A percentile compares a stretch with the other conserved stretches of the same genome.
Evolutionary conservation across 2,797 vertebrate species (phyloP).

Genomic region (Sus cebifrons): DNA sequence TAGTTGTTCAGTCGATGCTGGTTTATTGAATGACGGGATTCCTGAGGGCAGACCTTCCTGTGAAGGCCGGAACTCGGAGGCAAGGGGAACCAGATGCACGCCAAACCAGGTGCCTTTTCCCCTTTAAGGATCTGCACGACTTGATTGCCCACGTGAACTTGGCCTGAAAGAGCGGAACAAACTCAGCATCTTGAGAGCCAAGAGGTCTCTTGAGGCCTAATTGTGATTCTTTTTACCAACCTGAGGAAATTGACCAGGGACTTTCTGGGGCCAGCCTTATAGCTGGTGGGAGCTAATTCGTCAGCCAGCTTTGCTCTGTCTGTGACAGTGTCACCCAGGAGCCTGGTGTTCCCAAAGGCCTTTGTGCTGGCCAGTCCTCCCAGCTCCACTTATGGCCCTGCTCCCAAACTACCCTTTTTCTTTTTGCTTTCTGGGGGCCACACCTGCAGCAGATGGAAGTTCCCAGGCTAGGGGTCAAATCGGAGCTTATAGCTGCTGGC

Average conservation of each 20-base stretch:
- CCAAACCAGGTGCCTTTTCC: background rate
- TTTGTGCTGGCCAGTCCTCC: background rate
- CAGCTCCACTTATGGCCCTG: rapidly evolving
- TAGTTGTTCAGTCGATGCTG: rapidly evolving
- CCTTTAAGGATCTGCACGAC: background rate
- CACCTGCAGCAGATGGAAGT: too few relatives aligned
- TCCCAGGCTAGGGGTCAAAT: too few relatives aligned
- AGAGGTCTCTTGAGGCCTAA: background rate
- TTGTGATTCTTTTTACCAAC: background rate
- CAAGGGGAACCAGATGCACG: too few relatives aligned
- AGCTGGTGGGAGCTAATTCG: background rate
- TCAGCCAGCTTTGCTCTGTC: background rate
- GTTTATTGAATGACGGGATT: rapidly evolving
- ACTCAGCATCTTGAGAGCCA: background rate
- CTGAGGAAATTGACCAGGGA: rapidly evolving
- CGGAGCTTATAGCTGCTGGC: too few relatives aligned
- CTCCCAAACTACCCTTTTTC: background rate
- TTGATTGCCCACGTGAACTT: background rate
- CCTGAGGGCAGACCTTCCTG: too few relatives aligned
- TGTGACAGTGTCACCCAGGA: rapidly evolving
- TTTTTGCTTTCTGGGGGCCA: too few relatives aligned
- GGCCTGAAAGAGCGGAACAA: background rate
- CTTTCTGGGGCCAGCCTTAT: rapidly evolving
- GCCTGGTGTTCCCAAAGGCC: background rate
- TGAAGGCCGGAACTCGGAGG: rapidly evolving